Evolutionary conservation across 2,888 invertebrate species (phyloP), one percentile per base, ranked within the genome.

Genomic region (Erebia palarica): DNA sequence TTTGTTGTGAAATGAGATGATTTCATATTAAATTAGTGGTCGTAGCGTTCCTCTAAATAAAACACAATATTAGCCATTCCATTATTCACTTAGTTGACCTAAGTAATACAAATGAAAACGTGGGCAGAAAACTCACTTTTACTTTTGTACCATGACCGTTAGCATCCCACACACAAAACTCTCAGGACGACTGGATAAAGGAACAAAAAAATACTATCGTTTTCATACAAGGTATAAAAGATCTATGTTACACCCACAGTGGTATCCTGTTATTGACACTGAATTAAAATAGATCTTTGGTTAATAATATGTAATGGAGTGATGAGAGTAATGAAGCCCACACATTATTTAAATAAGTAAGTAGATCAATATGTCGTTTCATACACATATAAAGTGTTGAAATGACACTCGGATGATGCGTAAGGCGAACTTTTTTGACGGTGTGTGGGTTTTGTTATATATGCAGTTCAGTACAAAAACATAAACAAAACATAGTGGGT

Each of bases 81-180:
- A 36, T 14, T 36, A n/a, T n/a, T 9, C 9, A 53, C 53, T 16
- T 3, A 42, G 59, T n/a, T n/a, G 47, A 61, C 47, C 47, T 61
- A 63, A 27, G 3, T 27, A 27, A 14, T 49, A 49, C 14, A 21
- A 61, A 73, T 21, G 47, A 69, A 55, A 21, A 53, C 7, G 63
- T 58, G 72, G 69, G 72, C 11, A 44, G 60, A 51, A 36, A 60
- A 36, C 66, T 68, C 42, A 51, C 66, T 69, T 67, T 73, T 72
- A 72, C 64, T 72, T 73, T 73, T 63, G 18, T 36, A 18, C 70
- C 58, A 27, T 67, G 63, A 73, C 71, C 68, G 61, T 44, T 58
- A 60, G 18, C 51, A 8, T 42, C 71, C 73, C 60, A 73, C 70
- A 42, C 71, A 67, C 47, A 44, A 49, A 14, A 18, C 42, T 44